phyloP scores from a whole-genome alignment of 2,797 vertebrate genomes.

The Gallinago stenura region DNA sequence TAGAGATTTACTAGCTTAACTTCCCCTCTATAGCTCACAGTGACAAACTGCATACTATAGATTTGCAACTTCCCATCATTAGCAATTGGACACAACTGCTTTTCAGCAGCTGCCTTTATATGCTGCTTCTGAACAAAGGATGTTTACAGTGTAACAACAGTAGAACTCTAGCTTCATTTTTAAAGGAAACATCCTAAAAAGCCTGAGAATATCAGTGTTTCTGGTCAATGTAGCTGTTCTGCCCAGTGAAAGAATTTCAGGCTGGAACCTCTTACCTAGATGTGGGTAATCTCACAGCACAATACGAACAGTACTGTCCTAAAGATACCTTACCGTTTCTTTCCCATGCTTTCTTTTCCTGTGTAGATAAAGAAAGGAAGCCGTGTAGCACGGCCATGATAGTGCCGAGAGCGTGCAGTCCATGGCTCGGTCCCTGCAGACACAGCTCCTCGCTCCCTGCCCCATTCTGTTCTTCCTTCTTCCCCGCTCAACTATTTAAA shows the following conservation, averaged over 20 bases:
- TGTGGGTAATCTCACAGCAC: background rate
- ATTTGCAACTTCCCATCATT: conserved; percentile 22
- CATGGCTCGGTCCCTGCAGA: background rate
- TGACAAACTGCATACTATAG: background rate
- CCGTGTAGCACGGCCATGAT: background rate
- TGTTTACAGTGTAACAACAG: background rate
- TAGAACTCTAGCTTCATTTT: conserved; percentile 16
- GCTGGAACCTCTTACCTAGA: background rate
- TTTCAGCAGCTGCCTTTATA: conserved; percentile 13
- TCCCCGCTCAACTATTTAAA: background rate
- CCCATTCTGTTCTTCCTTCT: background rate
- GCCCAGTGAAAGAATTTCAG: background rate
- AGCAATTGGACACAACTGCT: conserved; percentile 3
- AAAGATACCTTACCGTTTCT: background rate
- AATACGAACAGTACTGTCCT: background rate
- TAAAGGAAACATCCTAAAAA: conserved; percentile 14
- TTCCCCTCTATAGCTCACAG: background rate
- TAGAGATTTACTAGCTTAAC: conserved; percentile 5
- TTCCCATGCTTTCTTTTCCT: background rate
- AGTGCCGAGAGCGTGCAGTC: rapidly evolving
- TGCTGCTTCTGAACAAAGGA: background rate
- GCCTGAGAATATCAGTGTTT: background rate
- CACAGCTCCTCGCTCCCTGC: background rate
- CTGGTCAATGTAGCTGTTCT: background rate
- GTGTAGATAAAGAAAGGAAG: background rate